These are phyloP conservation scores for Trichopria drosophilae DNA, from an alignment of 2,888 invertebrate genomes.

Conservation along the genomic window DNA sequence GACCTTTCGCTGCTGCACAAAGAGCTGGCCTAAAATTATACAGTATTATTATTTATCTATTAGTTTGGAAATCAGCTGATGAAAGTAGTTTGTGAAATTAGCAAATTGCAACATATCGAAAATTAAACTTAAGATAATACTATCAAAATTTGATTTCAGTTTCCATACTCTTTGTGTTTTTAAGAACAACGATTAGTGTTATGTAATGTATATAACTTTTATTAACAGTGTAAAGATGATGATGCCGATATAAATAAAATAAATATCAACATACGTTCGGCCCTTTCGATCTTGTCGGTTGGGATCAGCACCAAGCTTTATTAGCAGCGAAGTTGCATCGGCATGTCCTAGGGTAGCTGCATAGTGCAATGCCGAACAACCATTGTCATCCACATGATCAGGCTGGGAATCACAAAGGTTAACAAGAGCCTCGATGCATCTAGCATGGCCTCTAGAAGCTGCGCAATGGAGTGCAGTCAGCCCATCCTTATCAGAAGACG, in stretches of 20 bases:
- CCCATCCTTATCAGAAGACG: conserved; percentile 79
- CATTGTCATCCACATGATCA: conserved; percentile 86
- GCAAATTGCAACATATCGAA: background rate
- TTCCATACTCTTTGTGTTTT: too few relatives aligned
- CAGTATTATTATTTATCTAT: too few relatives aligned
- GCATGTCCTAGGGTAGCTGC: conserved; percentile 95
- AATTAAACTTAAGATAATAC: background rate
- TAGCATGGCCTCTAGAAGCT: conserved; percentile 91
- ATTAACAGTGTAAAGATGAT: background rate
- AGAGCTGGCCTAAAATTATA: conserved; percentile 72
- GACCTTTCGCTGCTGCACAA: conserved; percentile 95
- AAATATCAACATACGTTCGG: conserved; percentile 66
- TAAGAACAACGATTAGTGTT: background rate
- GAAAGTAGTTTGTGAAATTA: background rate
- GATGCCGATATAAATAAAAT: background rate
- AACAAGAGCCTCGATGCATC: conserved; percentile 85
- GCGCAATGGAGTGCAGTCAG: conserved; percentile 96
- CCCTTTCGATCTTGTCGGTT: conserved; percentile 92
- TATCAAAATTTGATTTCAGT: background rate
- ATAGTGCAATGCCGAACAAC: conserved; percentile 95
- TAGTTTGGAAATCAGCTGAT: background rate
- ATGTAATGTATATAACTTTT: background rate
- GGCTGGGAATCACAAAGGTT: conserved; percentile 86
- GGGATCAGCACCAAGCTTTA: conserved; percentile 88
- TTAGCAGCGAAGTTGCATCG: conserved; percentile 84